Evolutionary conservation across 2,888 invertebrate species (phyloP).

Genomic region (Stegana nigrithorax): DNA sequence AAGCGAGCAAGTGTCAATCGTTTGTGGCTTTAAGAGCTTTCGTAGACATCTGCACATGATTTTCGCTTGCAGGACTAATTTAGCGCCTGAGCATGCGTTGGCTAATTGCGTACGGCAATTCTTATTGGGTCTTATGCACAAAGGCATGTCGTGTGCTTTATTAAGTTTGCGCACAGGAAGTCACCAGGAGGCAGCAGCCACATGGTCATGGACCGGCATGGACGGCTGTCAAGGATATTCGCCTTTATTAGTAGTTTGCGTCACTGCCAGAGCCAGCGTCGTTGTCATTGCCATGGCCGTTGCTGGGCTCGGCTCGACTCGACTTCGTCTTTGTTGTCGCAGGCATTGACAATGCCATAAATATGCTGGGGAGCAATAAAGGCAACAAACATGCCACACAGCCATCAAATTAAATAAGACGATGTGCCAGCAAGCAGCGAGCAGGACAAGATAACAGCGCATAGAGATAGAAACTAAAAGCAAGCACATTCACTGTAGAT

Average conservation of each 20-base stretch:
- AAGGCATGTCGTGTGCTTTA: neutral
- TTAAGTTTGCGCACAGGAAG: no score
- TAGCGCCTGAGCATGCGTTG: neutral
- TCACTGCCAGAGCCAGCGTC: no score
- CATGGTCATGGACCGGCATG: no score
- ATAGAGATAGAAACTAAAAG: no score
- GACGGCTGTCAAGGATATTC: no score
- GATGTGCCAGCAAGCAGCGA: neutral
- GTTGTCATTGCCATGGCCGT: neutral
- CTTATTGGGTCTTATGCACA: constrained; percentile 2
- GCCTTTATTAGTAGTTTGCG: neutral
- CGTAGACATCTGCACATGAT: no score
- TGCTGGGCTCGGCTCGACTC: neutral
- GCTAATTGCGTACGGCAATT: constrained; percentile 13
- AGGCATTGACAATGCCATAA: constrained; percentile 6
- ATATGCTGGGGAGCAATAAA: neutral
- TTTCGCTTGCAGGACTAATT: neutral
- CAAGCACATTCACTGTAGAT: no score
- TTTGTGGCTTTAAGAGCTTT: no score
- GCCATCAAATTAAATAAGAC: constrained; percentile 13
- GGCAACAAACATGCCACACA: neutral
- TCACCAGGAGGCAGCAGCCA: no score
- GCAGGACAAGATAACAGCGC: no score
- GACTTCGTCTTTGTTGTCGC: neutral
- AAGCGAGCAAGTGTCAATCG: no score